Conservation (phyloP, 1,140 invertebrate species). For the Mizuhopecten yessoensis region DNA sequence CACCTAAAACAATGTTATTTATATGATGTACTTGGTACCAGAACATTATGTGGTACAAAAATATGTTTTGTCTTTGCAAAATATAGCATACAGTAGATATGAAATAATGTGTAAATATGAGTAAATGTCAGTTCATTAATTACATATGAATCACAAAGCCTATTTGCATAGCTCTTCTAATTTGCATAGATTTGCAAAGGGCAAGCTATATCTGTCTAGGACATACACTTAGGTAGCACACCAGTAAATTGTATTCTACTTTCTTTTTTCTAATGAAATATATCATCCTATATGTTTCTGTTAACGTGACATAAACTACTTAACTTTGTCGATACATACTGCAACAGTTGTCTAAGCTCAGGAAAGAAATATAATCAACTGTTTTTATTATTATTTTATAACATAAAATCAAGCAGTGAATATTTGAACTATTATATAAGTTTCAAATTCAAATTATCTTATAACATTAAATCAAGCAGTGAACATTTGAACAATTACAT, state of each 20-base stretch:
- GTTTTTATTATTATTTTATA: background rate
- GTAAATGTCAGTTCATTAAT: background rate
- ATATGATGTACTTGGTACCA: conserved; percentile 18
- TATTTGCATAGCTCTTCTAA: conserved; percentile 21
- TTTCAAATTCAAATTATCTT: too few relatives aligned
- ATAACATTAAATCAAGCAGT: background rate
- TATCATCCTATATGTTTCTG: background rate
- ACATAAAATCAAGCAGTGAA: background rate
- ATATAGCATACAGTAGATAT: conserved; percentile 20
- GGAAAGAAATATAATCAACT: background rate
- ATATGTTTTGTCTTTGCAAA: conserved; percentile 39
- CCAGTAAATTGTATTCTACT: background rate
- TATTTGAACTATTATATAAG: too few relatives aligned
- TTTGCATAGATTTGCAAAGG: conserved; percentile 9
- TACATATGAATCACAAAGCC: conserved; percentile 15
- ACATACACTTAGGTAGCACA: background rate
- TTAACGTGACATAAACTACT: background rate
- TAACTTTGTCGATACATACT: background rate
- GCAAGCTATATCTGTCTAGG: conserved; percentile 16
- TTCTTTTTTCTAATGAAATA: background rate
- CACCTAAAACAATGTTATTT: conserved; percentile 35
- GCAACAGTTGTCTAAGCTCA: background rate
- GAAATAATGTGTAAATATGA: background rate
- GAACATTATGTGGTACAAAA: conserved; percentile 35
- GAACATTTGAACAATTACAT: too few relatives aligned